Base-by-base conservation (phyloP, 1,140 invertebrate genomes). In the Macrocentrus cingulum region DNA sequence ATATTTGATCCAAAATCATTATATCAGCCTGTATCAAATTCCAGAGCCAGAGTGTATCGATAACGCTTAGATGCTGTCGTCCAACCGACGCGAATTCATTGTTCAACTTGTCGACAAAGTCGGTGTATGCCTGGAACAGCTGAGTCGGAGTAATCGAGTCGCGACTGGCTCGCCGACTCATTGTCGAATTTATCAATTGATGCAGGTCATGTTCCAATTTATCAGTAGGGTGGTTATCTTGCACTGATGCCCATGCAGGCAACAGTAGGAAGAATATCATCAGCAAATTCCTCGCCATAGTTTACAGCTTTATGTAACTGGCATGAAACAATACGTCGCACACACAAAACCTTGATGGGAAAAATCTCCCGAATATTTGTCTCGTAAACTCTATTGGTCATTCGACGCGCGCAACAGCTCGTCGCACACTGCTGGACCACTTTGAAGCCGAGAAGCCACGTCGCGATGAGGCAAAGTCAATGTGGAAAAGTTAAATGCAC, bases 41-140 rank as follows among this genome's bases (percentile, higher is more conserved):
- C 81, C 85, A 87, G 8, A 82, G 56, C 84, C 84, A 87, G 1
- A 84, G 70, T 0, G 78, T 70, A 50, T 76, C 72, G 59, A 81
- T 46, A 16, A 67, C 46, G 59, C 80, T 69, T 61, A 83, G 54
- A 16, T 80, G 66, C 57, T 72, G 44, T 13, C 71, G 68, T 53
- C 77, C 36, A 63, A 69, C 60, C 49, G 59, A 41, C 0, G 76
- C 68, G 18, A 68, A 66, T 1, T 45, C 18, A 2, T 65, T 37
- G 3, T 82, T 79, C 9, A 85, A 53, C 2, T 66, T 62, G 22
- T 83, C 75, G 23, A 81, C 82, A 50, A 87, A 82, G 2, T 66
- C 65, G 25, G 82, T 76, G 66, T 85, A 87, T 13, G 71, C 75
- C 54, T 79, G 78, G 51, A 88, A 82, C 4, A 87, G 61, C 46